Conservation (phyloP, 2,888 invertebrate species). For the Daptonema setosum region DNA sequence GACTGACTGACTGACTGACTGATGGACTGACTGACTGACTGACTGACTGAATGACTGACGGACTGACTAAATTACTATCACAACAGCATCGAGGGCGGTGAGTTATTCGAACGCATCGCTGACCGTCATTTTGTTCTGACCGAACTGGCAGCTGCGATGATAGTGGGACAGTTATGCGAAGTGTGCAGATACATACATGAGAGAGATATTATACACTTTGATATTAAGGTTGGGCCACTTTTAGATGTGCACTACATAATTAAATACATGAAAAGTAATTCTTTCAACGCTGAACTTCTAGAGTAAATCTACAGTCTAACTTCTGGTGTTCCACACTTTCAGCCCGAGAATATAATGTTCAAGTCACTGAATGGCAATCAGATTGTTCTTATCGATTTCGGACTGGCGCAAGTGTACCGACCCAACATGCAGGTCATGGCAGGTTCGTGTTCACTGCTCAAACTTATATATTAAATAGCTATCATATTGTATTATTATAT, state of each 20-base stretch:
- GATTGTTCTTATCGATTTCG: constrained; percentile 33
- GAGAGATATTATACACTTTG: constrained; percentile 31
- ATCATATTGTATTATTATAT: too few relatives aligned
- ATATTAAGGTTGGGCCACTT: constrained; percentile 27
- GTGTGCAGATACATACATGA: constrained; percentile 32
- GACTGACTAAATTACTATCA: too few relatives aligned
- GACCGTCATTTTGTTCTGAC: constrained; percentile 29
- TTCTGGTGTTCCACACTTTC: too few relatives aligned
- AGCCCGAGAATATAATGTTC: constrained; percentile 33
- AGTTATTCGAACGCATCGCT: constrained; percentile 31
- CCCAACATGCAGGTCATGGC: constrained; percentile 25
- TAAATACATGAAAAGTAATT: too few relatives aligned
- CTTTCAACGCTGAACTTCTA: too few relatives aligned
- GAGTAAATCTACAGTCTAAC: too few relatives aligned
- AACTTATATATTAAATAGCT: neutral
- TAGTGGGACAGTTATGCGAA: constrained; percentile 32
- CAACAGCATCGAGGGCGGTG: constrained; percentile 32
- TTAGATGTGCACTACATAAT: neutral
- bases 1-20: too few relatives aligned
- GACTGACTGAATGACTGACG: too few relatives aligned
- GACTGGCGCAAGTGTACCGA: constrained; percentile 30
- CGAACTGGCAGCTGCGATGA: constrained; percentile 29
- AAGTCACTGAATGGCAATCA: constrained; percentile 28
- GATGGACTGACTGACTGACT: too few relatives aligned
- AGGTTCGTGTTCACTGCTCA: neutral